These are phyloP conservation scores for Brachionus koreanus DNA, from an alignment of 1,140 invertebrate genomes.

Conservation along the genomic window DNA sequence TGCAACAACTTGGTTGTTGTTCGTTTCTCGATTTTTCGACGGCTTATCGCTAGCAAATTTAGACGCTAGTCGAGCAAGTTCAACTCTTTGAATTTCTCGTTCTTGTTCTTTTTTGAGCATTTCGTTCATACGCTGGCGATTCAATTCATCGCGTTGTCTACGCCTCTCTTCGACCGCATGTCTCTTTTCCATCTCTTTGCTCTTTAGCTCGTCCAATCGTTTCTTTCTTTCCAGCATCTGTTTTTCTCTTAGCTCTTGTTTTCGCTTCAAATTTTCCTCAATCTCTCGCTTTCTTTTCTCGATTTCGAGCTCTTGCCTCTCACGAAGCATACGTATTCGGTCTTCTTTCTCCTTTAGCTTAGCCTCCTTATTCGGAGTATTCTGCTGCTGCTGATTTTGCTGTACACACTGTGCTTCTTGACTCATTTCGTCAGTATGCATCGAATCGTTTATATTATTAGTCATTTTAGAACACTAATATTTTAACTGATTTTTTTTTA, in stretches of 20 bases:
- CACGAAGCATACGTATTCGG: neutral
- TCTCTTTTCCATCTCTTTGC: constrained; percentile 12
- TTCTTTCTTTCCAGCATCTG: constrained; percentile 32
- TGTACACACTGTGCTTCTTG: neutral
- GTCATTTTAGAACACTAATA: neutral
- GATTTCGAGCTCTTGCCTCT: neutral
- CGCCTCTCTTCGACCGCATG: constrained; percentile 24
- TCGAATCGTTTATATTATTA: neutral
- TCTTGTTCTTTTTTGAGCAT: constrained; percentile 36
- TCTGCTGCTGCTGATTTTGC: neutral
- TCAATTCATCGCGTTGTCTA: constrained; percentile 19
- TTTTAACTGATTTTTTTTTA: neutral
- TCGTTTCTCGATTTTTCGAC: neutral
- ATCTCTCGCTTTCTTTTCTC: constrained; percentile 30
- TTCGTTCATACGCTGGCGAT: neutral
- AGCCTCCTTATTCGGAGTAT: neutral
- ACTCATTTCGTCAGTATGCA: neutral
- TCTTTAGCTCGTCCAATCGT: constrained; percentile 37
- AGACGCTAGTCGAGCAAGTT: neutral
- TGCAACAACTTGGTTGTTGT: neutral
- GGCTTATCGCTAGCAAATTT: neutral
- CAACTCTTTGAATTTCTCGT: neutral
- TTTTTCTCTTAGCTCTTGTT: constrained; percentile 20
- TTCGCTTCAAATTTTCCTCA: constrained; percentile 22
- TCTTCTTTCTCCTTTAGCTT: constrained; percentile 28